phyloP scores from a whole-genome alignment of 1,140 invertebrate genomes.

The Bombyx mori region DNA sequence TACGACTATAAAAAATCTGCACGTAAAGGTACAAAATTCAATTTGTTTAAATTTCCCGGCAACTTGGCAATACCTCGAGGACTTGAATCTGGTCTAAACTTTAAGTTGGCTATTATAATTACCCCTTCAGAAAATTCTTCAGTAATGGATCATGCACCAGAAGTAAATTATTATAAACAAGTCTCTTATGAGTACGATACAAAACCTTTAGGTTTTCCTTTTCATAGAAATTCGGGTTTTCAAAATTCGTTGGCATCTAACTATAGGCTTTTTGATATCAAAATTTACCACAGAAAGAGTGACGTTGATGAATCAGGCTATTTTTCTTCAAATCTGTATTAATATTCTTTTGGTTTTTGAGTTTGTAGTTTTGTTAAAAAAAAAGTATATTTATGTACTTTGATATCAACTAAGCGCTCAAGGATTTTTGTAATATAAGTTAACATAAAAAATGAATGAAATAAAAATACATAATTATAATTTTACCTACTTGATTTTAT shows the following conservation, averaged over 20 bases:
- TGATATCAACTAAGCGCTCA: too few species aligned
- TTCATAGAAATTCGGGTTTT: constrained; percentile 32
- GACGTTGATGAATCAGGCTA: constrained; percentile 25
- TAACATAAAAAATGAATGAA: too few species aligned
- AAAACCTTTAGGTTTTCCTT: constrained; percentile 54
- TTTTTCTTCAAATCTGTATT: constrained; percentile 45
- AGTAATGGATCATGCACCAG: constrained; percentile 13
- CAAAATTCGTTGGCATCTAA: constrained; percentile 29
- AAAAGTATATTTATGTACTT: too few species aligned
- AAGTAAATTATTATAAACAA: constrained; percentile 18
- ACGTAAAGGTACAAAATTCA: constrained; percentile 26
- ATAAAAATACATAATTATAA: too few species aligned
- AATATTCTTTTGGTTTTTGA: not conserved
- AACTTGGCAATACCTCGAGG: constrained; percentile 51
- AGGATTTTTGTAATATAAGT: too few species aligned
- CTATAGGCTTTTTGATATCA: constrained; percentile 52
- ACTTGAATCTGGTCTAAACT: constrained; percentile 37
- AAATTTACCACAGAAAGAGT: constrained; percentile 41
- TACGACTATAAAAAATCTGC: not conserved
- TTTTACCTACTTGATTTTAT: too few species aligned
- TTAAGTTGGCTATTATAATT: constrained; percentile 50
- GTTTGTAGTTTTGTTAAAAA: too few species aligned
- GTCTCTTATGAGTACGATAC: constrained; percentile 23
- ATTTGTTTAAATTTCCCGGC: constrained; percentile 49
- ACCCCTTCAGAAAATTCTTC: constrained; percentile 20